Conservation (phyloP, 2,888 invertebrate genomes). For the Crocallis elinguaria region DNA sequence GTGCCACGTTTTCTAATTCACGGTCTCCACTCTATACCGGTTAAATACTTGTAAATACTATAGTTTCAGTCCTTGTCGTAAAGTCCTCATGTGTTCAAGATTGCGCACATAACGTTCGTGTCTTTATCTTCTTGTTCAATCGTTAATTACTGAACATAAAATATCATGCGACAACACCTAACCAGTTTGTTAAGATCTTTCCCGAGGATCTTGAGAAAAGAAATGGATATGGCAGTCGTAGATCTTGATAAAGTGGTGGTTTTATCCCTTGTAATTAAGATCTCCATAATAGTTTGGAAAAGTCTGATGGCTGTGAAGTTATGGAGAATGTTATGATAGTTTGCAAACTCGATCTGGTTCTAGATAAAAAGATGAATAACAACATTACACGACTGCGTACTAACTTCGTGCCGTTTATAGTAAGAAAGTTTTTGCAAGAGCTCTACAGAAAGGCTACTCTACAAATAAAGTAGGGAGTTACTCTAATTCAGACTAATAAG, state of each 20-base stretch:
- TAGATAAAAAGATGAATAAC: neutral
- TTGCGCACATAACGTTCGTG: conserved; percentile 29
- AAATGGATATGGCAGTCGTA: neutral
- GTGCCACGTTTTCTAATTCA: no score
- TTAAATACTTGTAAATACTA: neutral
- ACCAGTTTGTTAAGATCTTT: conserved; percentile 15
- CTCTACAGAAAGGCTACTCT: no score
- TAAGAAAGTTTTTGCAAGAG: no score
- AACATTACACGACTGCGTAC: neutral
- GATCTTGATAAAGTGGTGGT: conserved; percentile 5
- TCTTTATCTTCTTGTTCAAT: conserved; percentile 37
- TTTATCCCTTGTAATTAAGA: conserved; percentile 7
- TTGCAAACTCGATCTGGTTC: neutral
- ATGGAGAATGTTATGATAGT: neutral
- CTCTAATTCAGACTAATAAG: no score
- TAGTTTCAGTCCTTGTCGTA: conserved; percentile 13
- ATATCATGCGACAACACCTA: conserved; percentile 31
- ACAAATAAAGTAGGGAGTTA: no score
- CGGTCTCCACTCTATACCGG: neutral
- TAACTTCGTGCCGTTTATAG: no score
- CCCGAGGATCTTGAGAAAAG: neutral
- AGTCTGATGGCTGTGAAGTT: conserved; percentile 2
- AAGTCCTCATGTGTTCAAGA: conserved; percentile 32
- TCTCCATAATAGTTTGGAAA: conserved; percentile 14
- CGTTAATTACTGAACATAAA: conserved; percentile 41